Conservation (phyloP, 2,888 invertebrate genomes). For the Parascotia fuliginaria region DNA sequence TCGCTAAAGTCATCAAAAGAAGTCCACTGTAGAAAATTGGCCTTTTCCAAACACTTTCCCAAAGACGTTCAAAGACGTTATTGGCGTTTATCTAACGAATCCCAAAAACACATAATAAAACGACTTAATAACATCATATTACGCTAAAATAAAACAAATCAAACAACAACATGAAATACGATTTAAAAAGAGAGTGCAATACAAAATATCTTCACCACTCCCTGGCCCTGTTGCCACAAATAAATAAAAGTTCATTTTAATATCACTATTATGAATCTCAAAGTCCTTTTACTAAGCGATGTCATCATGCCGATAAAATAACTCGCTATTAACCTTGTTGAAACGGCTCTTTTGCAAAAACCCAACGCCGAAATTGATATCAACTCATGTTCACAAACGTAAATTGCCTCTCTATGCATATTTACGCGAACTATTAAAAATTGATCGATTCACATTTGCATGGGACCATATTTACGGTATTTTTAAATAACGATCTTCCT, state of each 20-base stretch:
- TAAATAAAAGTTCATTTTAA: conserved; percentile 38
- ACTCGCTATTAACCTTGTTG: conserved; percentile 58
- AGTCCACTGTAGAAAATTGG: too few relatives aligned
- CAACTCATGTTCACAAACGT: conserved; percentile 62
- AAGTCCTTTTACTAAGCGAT: conserved; percentile 39
- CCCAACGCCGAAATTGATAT: conserved; percentile 63
- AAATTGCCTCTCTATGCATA: conserved; percentile 66
- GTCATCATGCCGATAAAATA: conserved; percentile 40
- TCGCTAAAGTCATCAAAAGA: too few relatives aligned
- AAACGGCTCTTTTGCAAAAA: conserved; percentile 62
- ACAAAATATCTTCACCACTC: conserved; percentile 11
- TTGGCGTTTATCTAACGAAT: too few relatives aligned
- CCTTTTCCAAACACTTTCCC: too few relatives aligned
- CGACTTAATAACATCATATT: too few relatives aligned
- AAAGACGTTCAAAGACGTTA: too few relatives aligned
- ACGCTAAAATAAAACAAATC: too few relatives aligned
- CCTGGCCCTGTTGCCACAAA: conserved; percentile 18
- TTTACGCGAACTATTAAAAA: conserved; percentile 67
- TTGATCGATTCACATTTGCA: conserved; percentile 60
- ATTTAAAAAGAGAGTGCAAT: too few relatives aligned
- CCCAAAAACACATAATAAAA: too few relatives aligned
- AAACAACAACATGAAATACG: too few relatives aligned
- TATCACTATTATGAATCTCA: conserved; percentile 38
- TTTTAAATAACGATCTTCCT: conserved; percentile 38
- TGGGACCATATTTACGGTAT: conserved; percentile 50